phyloP scores from a whole-genome alignment of 2,797 vertebrate genomes.

The Tenualosa ilisha region DNA sequence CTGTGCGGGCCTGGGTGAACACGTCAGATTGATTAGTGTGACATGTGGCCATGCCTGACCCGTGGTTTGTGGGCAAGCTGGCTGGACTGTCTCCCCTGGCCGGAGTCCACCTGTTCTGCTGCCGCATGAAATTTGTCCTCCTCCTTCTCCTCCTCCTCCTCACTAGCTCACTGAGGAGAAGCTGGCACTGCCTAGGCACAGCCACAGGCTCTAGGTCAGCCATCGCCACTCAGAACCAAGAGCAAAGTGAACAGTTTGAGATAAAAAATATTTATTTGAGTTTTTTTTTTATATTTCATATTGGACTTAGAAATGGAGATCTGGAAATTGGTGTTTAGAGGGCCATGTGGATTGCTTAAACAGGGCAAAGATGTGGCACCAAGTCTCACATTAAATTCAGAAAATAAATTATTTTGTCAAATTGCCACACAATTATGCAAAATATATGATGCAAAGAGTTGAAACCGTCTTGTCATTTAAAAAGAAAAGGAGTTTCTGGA shows the following conservation, averaged over 20 bases:
- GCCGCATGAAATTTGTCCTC: conserved; percentile 39
- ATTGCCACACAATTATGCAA: not conserved
- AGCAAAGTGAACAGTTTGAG: conserved; percentile 14
- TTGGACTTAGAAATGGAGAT: not conserved
- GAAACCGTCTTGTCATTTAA: not conserved
- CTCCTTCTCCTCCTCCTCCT: not conserved
- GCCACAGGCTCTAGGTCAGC: conserved; percentile 43
- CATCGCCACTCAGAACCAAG: conserved; percentile 36
- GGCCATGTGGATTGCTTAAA: not conserved
- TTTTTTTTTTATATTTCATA: not conserved
- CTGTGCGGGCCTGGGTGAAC: conserved; percentile 73
- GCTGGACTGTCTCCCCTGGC: conserved; percentile 53
- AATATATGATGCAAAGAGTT: not conserved
- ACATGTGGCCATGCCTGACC: conserved; percentile 67
- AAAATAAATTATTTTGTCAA: not conserved
- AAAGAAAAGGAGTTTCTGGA: not conserved
- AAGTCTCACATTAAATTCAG: not conserved
- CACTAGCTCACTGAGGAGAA: not conserved
- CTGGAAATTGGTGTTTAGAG: not conserved
- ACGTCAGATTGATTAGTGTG: conserved; percentile 74
- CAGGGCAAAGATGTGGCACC: not conserved
- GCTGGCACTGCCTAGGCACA: conserved; percentile 34
- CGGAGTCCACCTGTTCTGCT: conserved; percentile 71
- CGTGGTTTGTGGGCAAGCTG: conserved; percentile 52
- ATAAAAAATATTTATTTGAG: conserved; percentile 9